Base-by-base conservation (phyloP, 2,113 vertebrate species). In the Eurystomus gularis region DNA sequence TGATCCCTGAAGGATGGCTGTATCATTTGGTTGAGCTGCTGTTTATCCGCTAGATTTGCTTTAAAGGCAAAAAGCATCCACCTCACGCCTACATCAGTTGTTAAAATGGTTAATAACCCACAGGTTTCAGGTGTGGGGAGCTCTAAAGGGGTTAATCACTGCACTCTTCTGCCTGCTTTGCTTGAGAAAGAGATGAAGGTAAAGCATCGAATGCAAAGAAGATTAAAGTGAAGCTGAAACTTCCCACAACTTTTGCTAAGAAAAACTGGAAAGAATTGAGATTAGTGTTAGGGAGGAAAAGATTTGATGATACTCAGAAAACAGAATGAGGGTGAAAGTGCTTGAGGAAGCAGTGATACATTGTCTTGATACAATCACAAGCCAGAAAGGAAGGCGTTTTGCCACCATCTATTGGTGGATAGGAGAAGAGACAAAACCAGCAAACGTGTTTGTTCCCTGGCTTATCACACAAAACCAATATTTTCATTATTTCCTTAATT, bases 321-420 rank as follows among this genome's bases (percentile, higher is more conserved):
- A 86, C 24, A 88, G 20, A 68, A 62, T 5, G 26, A 81, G 31
- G 7, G 29, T 75, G 25, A 89, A 92, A 94, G 20, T 19, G 19
- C 48, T 73, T 18, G 15, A 87, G 37, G 40, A 84, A 60, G 26
- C 19, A 28, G 21, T 2, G 26, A 23, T 78, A 13, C 15, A 12
- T 13, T 0, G 0, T 11, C 20, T 52, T 68, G 46, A 64, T 48
- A 48, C 14, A 70, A 57, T 40, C n/a, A n/a, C n/a, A n/a, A n/a
- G n/a, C n/a, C n/a, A n/a, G n/a, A n/a, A n/a, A 84, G 33, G 18
- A 94, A 97, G 91, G 96, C 89, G 91, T 86, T 96, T 86, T 97
- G 93, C 51, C 94, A 91, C 94, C 93, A 96, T 89, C 96, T 95
- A 25, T 96, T 1, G 83, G 94, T 91, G 61, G 83, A 18, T 5